These are phyloP conservation scores for Apogon talboti DNA, from an alignment of 2,797 vertebrate genomes.

Conservation along the genomic window DNA sequence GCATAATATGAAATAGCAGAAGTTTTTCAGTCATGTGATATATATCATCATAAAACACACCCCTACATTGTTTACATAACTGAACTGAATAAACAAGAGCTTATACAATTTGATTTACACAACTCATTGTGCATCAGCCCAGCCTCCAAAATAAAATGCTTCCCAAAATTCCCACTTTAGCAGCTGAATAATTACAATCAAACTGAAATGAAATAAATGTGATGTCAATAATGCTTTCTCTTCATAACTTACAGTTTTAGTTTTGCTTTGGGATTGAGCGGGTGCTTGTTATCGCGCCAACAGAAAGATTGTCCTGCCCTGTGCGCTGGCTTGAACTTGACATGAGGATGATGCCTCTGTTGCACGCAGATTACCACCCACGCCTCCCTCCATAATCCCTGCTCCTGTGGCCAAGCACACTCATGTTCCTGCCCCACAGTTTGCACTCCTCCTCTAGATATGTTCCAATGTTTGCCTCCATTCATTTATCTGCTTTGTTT, in stretches of 20 bases:
- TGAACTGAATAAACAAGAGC: too few relatives aligned
- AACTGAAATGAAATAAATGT: background rate
- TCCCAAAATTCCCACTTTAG: conserved; percentile 11
- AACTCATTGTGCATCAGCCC: too few relatives aligned
- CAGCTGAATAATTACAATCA: conserved; percentile 3
- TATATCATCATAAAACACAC: too few relatives aligned
- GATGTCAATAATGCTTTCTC: conserved; percentile 2
- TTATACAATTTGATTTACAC: too few relatives aligned
- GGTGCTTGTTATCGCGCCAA: conserved; percentile 44
- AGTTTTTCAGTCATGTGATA: too few relatives aligned
- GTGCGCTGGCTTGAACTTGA: conserved; percentile 77
- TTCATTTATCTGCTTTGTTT: conserved; percentile 52
- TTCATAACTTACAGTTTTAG: conserved; percentile 42
- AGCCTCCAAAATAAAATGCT: background rate
- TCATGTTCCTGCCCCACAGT: conserved; percentile 51
- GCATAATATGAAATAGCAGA: too few relatives aligned
- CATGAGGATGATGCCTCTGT: conserved; percentile 81
- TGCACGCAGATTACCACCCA: conserved; percentile 83
- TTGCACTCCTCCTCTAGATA: conserved; percentile 63
- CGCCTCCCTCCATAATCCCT: conserved; percentile 77
- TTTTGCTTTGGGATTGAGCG: conserved; percentile 34
- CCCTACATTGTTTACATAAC: too few relatives aligned
- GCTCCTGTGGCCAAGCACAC: conserved; percentile 64
- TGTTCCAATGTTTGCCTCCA: conserved; percentile 61
- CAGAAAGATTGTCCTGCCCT: conserved; percentile 65